Evolutionary conservation across 2,888 invertebrate species (phyloP).

Genomic region (Miltochrista miniata): DNA sequence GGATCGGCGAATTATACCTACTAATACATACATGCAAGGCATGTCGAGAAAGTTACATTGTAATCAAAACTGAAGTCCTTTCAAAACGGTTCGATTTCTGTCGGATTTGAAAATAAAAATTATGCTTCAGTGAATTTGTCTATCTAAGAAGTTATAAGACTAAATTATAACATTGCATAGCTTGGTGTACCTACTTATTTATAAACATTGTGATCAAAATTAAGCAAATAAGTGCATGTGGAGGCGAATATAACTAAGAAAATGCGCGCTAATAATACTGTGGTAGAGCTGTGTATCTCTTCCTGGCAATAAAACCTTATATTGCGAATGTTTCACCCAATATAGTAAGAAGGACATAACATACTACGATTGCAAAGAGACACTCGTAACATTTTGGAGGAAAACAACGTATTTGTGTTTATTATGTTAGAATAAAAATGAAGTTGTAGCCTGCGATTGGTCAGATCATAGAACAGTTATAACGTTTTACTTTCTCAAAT

Average conservation of each 20-base stretch:
- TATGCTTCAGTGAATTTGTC: too few relatives aligned
- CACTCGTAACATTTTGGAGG: conserved; percentile 30
- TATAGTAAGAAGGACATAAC: background rate
- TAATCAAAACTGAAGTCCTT: too few relatives aligned
- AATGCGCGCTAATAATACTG: too few relatives aligned
- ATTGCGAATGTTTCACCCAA: conserved; percentile 20
- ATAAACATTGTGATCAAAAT: too few relatives aligned
- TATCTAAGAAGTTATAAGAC: background rate
- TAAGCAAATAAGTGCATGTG: too few relatives aligned
- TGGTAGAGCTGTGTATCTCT: background rate
- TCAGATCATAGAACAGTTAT: conserved; percentile 49
- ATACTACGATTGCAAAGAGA: conserved; percentile 17
- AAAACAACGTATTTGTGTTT: conserved; percentile 17
- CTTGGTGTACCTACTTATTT: too few relatives aligned
- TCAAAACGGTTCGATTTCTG: too few relatives aligned
- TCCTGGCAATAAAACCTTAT: conserved; percentile 22
- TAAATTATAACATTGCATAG: too few relatives aligned
- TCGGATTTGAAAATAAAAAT: background rate
- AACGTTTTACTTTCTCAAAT: conserved; percentile 6
- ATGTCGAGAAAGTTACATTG: too few relatives aligned
- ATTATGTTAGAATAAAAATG: conserved; percentile 16
- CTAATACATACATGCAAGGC: too few relatives aligned
- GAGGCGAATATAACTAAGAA: too few relatives aligned
- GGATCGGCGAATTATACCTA: too few relatives aligned
- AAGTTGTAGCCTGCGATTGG: conserved; percentile 45